Evolutionary conservation across 2,888 invertebrate species (phyloP).

Genomic region (Patella depressa): DNA sequence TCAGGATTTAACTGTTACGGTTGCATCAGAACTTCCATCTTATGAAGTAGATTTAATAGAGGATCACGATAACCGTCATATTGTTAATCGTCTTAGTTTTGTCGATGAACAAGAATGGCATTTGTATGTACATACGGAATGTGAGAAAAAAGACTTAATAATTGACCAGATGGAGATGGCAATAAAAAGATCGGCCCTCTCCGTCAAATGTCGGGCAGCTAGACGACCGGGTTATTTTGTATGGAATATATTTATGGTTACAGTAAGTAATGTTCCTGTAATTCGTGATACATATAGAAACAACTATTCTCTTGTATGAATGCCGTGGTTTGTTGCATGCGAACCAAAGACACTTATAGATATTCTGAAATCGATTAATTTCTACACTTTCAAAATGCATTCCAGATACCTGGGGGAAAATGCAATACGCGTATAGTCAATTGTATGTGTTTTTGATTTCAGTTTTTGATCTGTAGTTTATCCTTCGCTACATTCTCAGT

Average conservation of each 20-base stretch:
- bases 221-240: conserved; percentile 69
- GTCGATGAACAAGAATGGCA: conserved; percentile 70
- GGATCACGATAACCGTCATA: conserved; percentile 63
- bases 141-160: conserved; percentile 64
- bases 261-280: conserved; percentile 52
- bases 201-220: conserved; percentile 68
- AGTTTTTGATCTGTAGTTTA: conserved; percentile 70
- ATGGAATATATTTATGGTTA: conserved; percentile 71
- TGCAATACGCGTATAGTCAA: neutral
- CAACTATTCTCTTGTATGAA: too few species aligned
- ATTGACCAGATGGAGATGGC: conserved; percentile 67
- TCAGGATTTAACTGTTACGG: conserved; percentile 66
- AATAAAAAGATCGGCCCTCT: conserved; percentile 65
- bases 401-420: too few species aligned
- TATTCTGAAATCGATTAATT: too few species aligned
- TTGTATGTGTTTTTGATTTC: conserved; percentile 38
- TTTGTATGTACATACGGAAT: conserved; percentile 66
- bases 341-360: too few species aligned
- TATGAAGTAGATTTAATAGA: conserved; percentile 62
- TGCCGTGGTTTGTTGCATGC: too few species aligned
- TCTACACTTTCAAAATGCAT: too few species aligned
- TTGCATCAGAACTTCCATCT: conserved; percentile 62
- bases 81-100: conserved; percentile 65
- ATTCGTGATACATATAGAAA: too few species aligned
- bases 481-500: conserved; percentile 70